Conservation (phyloP, 2,113 vertebrate species). For the Serilophus lunatus region DNA sequence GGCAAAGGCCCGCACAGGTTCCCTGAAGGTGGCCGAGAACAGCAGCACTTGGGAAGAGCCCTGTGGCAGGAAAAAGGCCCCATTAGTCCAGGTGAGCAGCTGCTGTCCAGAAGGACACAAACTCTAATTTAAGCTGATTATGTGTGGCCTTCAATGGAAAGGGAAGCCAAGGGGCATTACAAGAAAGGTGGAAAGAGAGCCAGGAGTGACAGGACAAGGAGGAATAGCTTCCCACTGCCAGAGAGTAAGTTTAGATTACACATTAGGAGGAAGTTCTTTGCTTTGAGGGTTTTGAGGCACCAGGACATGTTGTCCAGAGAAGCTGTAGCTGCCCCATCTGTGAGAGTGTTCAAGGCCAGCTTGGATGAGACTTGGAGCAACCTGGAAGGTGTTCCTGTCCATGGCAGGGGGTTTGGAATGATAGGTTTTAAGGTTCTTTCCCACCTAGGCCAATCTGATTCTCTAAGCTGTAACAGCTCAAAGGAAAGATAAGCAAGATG, state of each 20-base stretch:
- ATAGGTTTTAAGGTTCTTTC: neutral
- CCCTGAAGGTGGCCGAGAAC: constrained; percentile 77
- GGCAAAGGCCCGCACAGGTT: constrained; percentile 66
- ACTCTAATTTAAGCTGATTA: neutral
- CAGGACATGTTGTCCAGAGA: neutral
- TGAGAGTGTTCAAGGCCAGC: neutral
- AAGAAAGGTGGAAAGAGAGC: neutral
- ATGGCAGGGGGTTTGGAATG: neutral
- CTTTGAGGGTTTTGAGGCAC: neutral
- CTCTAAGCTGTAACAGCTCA: neutral
- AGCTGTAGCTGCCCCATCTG: neutral
- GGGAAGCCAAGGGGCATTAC: neutral
- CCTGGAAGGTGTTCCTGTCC: neutral
- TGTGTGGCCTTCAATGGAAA: neutral
- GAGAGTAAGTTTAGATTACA: neutral
- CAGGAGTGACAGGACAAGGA: neutral
- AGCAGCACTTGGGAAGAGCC: constrained; percentile 74
- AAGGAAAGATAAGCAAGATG: fast-evolving
- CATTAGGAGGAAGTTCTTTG: neutral
- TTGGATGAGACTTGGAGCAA: neutral
- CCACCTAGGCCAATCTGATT: neutral
- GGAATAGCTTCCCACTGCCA: neutral
- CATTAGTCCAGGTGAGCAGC: fast-evolving
- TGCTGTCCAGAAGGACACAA: neutral
- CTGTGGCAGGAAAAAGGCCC: neutral